Percentiles rank a stretch among this genome's conserved stretches.
phyloP scores from a whole-genome alignment of 2,888 invertebrate genomes.

The Hydroisotoma schaefferi region DNA sequence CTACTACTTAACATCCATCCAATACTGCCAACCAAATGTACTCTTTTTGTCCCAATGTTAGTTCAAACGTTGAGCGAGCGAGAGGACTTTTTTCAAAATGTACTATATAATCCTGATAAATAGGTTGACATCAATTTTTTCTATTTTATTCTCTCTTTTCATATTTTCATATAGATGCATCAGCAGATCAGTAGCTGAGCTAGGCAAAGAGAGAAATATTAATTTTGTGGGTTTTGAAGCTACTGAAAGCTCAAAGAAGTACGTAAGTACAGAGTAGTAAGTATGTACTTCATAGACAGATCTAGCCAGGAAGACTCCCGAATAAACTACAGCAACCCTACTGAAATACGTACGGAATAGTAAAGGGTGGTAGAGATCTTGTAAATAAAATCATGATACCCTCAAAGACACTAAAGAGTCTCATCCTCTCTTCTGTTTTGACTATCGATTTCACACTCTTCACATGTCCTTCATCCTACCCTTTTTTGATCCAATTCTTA shows the following conservation, averaged over 20 bases:
- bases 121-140: conserved; percentile 49
- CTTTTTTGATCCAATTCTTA: conserved; percentile 22
- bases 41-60: no score
- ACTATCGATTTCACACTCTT: conserved; percentile 47
- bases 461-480: conserved; percentile 25
- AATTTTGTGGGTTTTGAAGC: conserved; percentile 6
- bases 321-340: no score
- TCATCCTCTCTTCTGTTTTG: conserved; percentile 34
- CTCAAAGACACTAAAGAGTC: conserved; percentile 2
- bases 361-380: not conserved
- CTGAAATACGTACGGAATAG: no score
- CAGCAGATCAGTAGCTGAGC: conserved; percentile 10
- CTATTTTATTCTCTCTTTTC: no score
- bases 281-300: not conserved
- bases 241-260: no score
- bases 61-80: no score
- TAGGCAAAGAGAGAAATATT: conserved; percentile 9
- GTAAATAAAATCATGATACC: conserved; percentile 8
- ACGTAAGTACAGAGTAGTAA: no score
- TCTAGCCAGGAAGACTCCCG: no score
- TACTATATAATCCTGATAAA: conserved; percentile 49
- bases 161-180: conserved; percentile 24
- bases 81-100: conserved; percentile 30
- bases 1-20: conserved; percentile 10
- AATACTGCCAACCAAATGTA: conserved; percentile 3